Evolutionary conservation across 1,140 invertebrate species (phyloP).

Genomic region (Eumeta japonica): DNA sequence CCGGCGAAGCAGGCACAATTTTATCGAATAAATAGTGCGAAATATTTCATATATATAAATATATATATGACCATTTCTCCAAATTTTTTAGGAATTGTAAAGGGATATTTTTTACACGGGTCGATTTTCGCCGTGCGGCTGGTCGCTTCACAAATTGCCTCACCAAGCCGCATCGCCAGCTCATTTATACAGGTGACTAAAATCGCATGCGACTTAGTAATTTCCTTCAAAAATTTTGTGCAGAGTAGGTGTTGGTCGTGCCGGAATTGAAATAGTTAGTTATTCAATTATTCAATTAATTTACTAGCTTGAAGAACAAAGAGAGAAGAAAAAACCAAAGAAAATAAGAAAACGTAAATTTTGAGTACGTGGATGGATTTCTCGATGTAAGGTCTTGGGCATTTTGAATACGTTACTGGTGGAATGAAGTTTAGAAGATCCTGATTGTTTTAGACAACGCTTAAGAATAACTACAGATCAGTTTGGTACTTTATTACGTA

Average conservation of each 20-base stretch:
- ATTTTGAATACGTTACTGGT: not conserved
- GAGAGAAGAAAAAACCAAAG: slow-evolving; percentile 1
- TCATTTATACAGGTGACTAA: slow-evolving; percentile 2
- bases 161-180: slow-evolving; percentile 5
- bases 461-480: slow-evolving; percentile 3
- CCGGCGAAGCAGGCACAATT: too few relatives aligned
- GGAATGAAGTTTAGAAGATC: not conserved
- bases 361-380: slow-evolving; percentile 2
- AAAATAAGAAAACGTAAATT: slow-evolving; percentile 1
- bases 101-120: too few relatives aligned
- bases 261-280: slow-evolving; percentile 1
- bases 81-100: too few relatives aligned
- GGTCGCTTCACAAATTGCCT: slow-evolving; percentile 2
- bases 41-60: too few relatives aligned
- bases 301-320: not conserved
- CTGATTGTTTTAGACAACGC: slow-evolving; percentile 1
- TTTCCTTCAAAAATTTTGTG: not conserved
- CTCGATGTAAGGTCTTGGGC: not conserved
- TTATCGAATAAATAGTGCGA: too few relatives aligned
- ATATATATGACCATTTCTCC: too few relatives aligned
- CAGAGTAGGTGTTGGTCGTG: not conserved
- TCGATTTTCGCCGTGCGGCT: slow-evolving; percentile 2
- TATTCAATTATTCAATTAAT: not conserved
- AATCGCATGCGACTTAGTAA: slow-evolving; percentile 3
- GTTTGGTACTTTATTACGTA: not conserved